These are phyloP conservation scores for Cybosia mesomella DNA, from an alignment of 2,888 invertebrate genomes.

Conservation along the genomic window DNA sequence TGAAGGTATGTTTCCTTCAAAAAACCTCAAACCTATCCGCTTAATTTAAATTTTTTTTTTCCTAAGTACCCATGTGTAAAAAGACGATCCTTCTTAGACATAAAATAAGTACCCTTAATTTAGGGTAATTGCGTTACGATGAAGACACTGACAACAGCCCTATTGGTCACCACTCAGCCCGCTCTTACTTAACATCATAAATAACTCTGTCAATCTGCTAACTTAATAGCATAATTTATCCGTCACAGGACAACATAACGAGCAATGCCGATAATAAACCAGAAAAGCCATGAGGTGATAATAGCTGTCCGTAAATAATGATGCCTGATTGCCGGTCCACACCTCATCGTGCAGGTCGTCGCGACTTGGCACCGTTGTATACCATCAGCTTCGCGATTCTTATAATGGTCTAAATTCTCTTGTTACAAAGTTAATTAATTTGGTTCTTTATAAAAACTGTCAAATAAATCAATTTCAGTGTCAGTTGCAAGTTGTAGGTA, in stretches of 20 bases:
- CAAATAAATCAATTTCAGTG: background rate
- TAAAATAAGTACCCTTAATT: constrained; percentile 30
- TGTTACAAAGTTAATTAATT: background rate
- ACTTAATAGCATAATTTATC: constrained; percentile 87
- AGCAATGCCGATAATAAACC: constrained; percentile 85
- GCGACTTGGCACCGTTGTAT: constrained; percentile 48
- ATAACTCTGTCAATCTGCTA: constrained; percentile 87
- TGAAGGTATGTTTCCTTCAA: too few species aligned
- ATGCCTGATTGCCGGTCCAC: constrained; percentile 83
- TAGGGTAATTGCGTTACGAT: constrained; percentile 20
- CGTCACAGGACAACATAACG: constrained; percentile 85
- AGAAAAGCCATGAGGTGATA: constrained; percentile 87
- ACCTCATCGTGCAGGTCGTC: constrained; percentile 72
- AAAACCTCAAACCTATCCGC: too few species aligned
- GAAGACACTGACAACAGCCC: constrained; percentile 56
- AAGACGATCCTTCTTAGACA: background rate
- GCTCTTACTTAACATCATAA: constrained; percentile 83
- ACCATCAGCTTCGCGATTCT: constrained; percentile 32
- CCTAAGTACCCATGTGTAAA: too few species aligned
- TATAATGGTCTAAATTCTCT: constrained; percentile 29
- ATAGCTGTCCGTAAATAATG: constrained; percentile 86
- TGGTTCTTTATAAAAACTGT: background rate
- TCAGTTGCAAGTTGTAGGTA: background rate
- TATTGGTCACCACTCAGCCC: constrained; percentile 75
- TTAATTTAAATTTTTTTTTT: too few species aligned